Conservation (phyloP, 2,797 vertebrate genomes). For the Lutjanus argentimaculatus region DNA sequence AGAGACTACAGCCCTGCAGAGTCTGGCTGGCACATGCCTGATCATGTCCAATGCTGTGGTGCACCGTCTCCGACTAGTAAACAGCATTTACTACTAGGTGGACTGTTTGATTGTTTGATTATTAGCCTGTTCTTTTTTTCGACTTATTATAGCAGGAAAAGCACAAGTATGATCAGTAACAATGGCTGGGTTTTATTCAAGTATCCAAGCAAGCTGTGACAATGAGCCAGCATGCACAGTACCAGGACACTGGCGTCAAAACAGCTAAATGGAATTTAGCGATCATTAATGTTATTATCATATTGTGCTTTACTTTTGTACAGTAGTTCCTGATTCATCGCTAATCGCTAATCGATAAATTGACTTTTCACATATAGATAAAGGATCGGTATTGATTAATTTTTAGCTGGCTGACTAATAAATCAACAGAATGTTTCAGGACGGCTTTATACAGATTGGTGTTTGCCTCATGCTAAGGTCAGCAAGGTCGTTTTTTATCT, state of each 20-base stretch:
- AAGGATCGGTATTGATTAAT: not conserved
- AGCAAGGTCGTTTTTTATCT: not conserved
- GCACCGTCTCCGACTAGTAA: not conserved
- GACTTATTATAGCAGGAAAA: too few species aligned
- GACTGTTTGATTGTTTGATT: too few species aligned
- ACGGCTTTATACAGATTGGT: not conserved
- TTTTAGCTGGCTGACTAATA: too few species aligned
- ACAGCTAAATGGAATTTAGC: too few species aligned
- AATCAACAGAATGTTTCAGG: not conserved
- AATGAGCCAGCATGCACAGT: too few species aligned
- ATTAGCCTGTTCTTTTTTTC: too few species aligned
- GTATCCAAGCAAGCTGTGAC: too few species aligned
- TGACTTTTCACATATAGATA: not conserved
- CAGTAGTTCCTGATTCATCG: not conserved
- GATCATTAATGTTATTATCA: too few species aligned
- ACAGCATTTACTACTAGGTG: not conserved
- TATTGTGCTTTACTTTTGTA: too few species aligned
- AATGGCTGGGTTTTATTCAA: too few species aligned
- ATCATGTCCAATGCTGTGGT: slow-evolving; percentile 54
- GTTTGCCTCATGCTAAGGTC: not conserved
- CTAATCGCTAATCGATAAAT: not conserved
- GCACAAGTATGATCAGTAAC: too few species aligned
- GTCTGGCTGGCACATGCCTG: slow-evolving; percentile 57
- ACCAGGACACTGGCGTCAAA: too few species aligned
- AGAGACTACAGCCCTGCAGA: slow-evolving; percentile 46